A percentile compares a stretch with the other conserved stretches of the same genome.
Evolutionary conservation across 2,113 vertebrate genomes (phyloP).

Genomic region (Pontoporia blainvillei): DNA sequence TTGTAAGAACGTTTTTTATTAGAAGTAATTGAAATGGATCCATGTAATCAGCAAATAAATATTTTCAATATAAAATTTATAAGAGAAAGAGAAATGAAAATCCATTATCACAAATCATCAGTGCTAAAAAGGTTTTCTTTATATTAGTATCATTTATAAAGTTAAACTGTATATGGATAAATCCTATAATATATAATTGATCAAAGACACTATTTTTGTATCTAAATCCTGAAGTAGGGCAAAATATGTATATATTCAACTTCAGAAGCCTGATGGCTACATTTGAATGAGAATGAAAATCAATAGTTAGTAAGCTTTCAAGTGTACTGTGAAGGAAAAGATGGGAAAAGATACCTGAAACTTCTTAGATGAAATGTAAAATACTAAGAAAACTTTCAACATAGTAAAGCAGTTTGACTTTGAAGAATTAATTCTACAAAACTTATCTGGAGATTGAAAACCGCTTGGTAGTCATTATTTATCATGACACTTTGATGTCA

Average conservation of each 20-base stretch:
- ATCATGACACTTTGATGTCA: not conserved
- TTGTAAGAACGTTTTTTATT: not conserved
- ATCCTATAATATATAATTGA: not conserved
- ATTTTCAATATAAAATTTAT: not conserved
- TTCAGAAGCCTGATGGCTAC: not conserved
- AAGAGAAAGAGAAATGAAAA: not conserved
- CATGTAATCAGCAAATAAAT: not conserved
- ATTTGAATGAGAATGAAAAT: not conserved
- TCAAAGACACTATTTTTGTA: not conserved
- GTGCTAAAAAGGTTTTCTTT: not conserved
- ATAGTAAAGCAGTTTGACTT: not conserved
- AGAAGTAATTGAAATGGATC: not conserved
- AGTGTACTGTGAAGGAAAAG: not conserved
- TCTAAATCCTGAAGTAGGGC: not conserved
- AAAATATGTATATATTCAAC: not conserved
- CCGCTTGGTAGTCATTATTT: not conserved
- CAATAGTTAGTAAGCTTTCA: not conserved
- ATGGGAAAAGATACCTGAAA: not conserved
- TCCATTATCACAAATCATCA: not conserved
- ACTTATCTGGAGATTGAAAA: not conserved
- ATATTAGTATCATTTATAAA: not conserved
- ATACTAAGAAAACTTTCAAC: not conserved
- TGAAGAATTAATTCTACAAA: not conserved
- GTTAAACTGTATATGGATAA: not conserved
- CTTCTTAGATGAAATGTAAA: not conserved